phyloP scores from a whole-genome alignment of 2,888 invertebrate genomes.

The Rhorus exstirpatorius region DNA sequence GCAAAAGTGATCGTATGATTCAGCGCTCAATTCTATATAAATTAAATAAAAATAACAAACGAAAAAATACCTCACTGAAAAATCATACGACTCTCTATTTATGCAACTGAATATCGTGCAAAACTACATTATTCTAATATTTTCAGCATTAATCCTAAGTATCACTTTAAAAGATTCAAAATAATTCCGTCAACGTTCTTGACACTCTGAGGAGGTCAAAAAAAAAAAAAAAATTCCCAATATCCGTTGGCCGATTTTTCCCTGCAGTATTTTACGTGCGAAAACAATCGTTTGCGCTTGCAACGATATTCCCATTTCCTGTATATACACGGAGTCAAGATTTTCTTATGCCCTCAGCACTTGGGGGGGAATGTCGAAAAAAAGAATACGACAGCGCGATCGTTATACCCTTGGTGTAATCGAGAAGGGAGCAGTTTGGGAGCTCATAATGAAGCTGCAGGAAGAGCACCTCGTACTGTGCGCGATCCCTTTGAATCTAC shows the following conservation, averaged over 20 bases:
- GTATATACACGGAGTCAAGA: slow-evolving; percentile 18
- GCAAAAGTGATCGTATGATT: no score
- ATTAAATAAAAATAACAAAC: no score
- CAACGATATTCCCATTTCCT: slow-evolving; percentile 37
- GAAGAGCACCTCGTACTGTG: slow-evolving; percentile 1
- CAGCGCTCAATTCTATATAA: no score
- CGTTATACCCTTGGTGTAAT: slow-evolving; percentile 36
- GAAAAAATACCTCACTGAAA: no score
- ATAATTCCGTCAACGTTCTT: no score
- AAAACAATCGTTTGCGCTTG: slow-evolving; percentile 13
- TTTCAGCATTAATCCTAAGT: no score
- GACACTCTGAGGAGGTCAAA: no score
- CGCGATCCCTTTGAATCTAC: slow-evolving; percentile 14
- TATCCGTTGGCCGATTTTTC: not conserved
- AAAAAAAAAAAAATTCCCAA: not conserved
- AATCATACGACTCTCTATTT: no score
- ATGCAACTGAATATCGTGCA: no score
- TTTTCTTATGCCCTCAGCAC: slow-evolving; percentile 34
- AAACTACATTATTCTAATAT: no score
- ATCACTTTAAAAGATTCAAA: no score
- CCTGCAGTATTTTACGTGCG: not conserved
- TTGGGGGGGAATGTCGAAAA: not conserved
- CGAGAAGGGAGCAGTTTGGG: slow-evolving; percentile 21
- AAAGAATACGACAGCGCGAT: slow-evolving; percentile 18
- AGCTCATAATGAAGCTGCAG: slow-evolving; percentile 57